Evolutionary conservation across 2,888 invertebrate genomes (phyloP), one percentile per base, ranked within the genome.

Genomic region (Nephrocerus scutellatus): DNA sequence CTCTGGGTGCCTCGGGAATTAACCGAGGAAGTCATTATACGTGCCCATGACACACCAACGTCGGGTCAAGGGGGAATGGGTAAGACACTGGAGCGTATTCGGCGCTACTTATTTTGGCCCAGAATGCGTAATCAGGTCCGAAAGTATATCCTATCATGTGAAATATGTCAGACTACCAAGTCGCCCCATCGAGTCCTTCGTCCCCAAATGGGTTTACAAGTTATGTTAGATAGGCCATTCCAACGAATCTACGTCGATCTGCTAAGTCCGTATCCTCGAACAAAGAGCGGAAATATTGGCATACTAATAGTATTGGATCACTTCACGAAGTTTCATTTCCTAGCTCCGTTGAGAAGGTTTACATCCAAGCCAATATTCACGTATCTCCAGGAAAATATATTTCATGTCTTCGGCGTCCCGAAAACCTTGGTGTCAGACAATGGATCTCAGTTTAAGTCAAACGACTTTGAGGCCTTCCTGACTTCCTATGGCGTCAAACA

Each of bases 391-490:
- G 28, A 44, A 15, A 46, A 50, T 5, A 9, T 37, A 6, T 52
- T 54, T 31, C 35, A 49, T 10, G 14, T 48, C 9, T 56, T 53
- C 42, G 54, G 51, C 9, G 50, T 50, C 16, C 49, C 52, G 4
- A 32, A 45, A 23, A 13, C 21, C 1, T 23, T 51, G n/a, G 48
- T 51, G 4, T 38, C 41, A 9, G 53, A 58, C 24, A 56, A 55
- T 38, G 53, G 54, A 3, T 26, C 41, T 3, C 52, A 53, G 31
- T 54, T 49, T 41, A 29, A 31, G 8, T 31, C 43, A 1, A 39
- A 40, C 14, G n/a, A 34, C 32, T 44, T 34, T 25, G 33, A 42
- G 9, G 12, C 2, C 2, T 35, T 40, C 26, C 26, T 40, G 10
- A 35, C 30, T 2, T 26, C 21, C 3, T 16, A 29, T 4, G 24